Conservation (phyloP, 2,888 invertebrate genomes). For the Pollenia griseotomentosa region DNA sequence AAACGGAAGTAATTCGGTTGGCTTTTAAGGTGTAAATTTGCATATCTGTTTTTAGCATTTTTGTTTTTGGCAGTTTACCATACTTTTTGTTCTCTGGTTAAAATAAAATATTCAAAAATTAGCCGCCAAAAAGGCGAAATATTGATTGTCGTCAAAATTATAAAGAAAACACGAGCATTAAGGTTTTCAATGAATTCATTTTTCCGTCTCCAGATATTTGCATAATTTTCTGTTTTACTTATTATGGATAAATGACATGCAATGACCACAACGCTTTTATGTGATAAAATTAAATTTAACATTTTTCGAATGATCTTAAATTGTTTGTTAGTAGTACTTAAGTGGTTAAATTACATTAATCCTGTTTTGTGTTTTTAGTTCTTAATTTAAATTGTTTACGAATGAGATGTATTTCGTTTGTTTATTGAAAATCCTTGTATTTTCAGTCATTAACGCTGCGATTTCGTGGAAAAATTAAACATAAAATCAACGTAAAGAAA, state of each 20-base stretch:
- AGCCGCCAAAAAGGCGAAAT: conserved; percentile 48
- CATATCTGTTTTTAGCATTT: conserved; percentile 50
- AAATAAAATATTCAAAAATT: conserved; percentile 27
- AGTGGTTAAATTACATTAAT: too few relatives aligned
- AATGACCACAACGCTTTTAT: conserved; percentile 25
- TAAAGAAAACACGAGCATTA: conserved; percentile 56
- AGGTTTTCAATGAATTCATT: conserved; percentile 44
- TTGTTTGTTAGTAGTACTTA: background rate
- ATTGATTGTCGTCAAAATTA: conserved; percentile 58
- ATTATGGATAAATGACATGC: conserved; percentile 66
- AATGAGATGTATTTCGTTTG: conserved; percentile 6
- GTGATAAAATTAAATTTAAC: conserved; percentile 20
- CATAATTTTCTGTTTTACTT: conserved; percentile 59
- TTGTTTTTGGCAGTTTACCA: background rate
- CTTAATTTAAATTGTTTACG: conserved; percentile 14
- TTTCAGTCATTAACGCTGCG: conserved; percentile 58
- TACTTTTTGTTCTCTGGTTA: background rate
- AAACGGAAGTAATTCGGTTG: conserved; percentile 73
- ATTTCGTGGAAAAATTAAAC: conserved; percentile 69
- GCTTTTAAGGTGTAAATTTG: conserved; percentile 72
- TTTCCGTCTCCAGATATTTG: conserved; percentile 53
- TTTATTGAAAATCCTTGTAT: conserved; percentile 27
- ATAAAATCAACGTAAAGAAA: conserved; percentile 65
- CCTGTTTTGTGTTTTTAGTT: conserved; percentile 40
- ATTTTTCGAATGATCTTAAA: conserved; percentile 11